A percentile compares a stretch with the other conserved stretches of the same genome.
These are phyloP conservation scores for Tetramorium parvispinum DNA, from an alignment of 1,140 invertebrate genomes.

Conservation along the genomic window DNA sequence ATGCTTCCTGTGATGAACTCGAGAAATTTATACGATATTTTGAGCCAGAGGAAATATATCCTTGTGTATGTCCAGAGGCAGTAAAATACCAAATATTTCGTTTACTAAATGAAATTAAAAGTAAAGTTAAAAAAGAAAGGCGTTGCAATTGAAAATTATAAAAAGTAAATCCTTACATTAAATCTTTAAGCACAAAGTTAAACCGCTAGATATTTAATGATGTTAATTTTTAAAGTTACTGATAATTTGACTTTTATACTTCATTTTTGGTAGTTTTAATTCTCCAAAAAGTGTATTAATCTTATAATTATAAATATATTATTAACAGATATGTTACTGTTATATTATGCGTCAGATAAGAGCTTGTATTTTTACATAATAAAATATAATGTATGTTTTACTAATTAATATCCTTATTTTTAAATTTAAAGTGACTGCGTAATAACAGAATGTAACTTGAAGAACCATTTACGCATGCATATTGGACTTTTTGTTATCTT, in stretches of 20 bases:
- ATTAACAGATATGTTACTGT: background rate
- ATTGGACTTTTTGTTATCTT: background rate
- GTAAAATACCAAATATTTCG: no score
- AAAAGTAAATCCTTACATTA: slow-evolving; percentile 54
- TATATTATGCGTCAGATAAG: background rate
- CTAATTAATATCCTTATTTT: slow-evolving; percentile 18
- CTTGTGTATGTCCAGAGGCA: slow-evolving; percentile 86
- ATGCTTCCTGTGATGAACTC: slow-evolving; percentile 88
- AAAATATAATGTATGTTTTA: slow-evolving; percentile 15
- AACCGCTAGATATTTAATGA: slow-evolving; percentile 70
- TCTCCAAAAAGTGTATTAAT: slow-evolving; percentile 12
- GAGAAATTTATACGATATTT: slow-evolving; percentile 86
- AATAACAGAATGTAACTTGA: slow-evolving; percentile 22
- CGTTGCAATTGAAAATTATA: background rate
- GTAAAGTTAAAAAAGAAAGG: slow-evolving; percentile 11
- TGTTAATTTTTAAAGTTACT: slow-evolving; percentile 48
- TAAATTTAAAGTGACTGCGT: slow-evolving; percentile 3
- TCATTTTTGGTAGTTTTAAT: background rate
- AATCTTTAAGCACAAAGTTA: slow-evolving; percentile 52
- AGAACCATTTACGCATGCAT: background rate
- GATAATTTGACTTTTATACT: background rate
- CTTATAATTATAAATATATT: background rate
- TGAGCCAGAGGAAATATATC: slow-evolving; percentile 84
- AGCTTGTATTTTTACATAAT: slow-evolving; percentile 29
- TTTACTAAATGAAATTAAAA: slow-evolving; percentile 71